Conservation (phyloP, 2,113 vertebrate species). For the Balaeniceps rex region DNA sequence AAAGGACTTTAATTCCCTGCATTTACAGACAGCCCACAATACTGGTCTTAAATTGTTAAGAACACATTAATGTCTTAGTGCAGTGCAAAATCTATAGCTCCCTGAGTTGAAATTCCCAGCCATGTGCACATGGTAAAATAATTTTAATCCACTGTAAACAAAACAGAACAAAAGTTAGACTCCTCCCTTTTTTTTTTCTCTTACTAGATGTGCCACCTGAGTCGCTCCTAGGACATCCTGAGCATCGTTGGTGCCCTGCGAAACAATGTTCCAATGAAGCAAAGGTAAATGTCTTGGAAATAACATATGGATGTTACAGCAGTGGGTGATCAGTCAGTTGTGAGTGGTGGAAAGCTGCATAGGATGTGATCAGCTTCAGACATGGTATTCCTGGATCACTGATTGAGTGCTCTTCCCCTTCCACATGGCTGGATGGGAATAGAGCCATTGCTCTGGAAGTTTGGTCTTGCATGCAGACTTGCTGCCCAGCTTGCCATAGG, state of each 20-base stretch:
- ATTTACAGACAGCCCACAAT: not conserved
- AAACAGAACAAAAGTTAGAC: not conserved
- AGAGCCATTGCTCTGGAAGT: not conserved
- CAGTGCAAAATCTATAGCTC: not conserved
- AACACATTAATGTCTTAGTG: not conserved
- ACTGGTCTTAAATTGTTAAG: not conserved
- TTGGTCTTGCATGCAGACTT: not conserved
- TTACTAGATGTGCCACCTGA: not conserved
- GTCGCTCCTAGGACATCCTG: not conserved
- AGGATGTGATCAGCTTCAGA: not conserved
- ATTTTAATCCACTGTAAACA: not conserved
- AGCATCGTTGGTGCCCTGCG: not conserved
- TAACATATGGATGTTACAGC: not conserved
- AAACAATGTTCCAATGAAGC: not conserved
- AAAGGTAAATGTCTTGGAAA: not conserved
- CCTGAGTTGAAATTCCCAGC: not conserved
- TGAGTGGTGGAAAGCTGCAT: not conserved
- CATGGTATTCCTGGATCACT: not conserved
- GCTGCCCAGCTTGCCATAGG: not conserved
- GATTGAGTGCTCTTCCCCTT: not conserved
- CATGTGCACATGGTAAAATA: not conserved
- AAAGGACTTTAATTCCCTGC: not conserved
- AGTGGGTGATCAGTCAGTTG: not conserved
- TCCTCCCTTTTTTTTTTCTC: not conserved
- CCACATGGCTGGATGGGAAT: not conserved